These are phyloP conservation scores for Brachyhypopomus occidentalis DNA, from an alignment of 2,113 vertebrate genomes.

Conservation along the genomic window DNA sequence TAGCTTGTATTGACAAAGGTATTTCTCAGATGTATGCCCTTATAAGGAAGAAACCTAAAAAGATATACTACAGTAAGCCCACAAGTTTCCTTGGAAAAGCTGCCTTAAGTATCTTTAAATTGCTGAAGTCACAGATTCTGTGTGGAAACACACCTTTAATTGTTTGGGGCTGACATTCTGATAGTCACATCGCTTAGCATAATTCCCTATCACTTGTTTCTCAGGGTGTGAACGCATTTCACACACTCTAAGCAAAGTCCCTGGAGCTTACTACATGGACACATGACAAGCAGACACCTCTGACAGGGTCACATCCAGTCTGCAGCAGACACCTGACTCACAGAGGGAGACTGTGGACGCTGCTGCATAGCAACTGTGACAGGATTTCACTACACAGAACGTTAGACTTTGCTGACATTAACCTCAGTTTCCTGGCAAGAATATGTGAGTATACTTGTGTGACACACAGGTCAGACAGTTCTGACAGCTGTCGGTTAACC, in stretches of 20 bases:
- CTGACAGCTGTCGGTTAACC: constrained; percentile 24
- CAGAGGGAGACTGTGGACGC: too few relatives aligned
- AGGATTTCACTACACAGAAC: not conserved
- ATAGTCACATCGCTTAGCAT: not conserved
- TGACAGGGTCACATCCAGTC: too few relatives aligned
- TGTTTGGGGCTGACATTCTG: not conserved
- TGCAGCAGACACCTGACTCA: too few relatives aligned
- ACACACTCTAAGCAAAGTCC: not conserved
- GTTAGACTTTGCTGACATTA: not conserved
- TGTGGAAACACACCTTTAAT: not conserved
- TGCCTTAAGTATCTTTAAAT: too few relatives aligned
- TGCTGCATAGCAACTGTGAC: not conserved
- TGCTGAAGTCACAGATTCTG: not conserved
- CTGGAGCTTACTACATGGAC: not conserved
- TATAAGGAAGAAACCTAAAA: too few relatives aligned
- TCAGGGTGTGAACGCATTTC: not conserved
- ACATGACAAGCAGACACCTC: not conserved
- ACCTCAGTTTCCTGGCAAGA: constrained; percentile 3
- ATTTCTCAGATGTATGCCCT: too few relatives aligned
- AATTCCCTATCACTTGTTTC: not conserved
- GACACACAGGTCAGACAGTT: not conserved
- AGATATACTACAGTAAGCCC: too few relatives aligned
- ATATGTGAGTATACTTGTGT: not conserved
- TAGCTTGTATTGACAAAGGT: too few relatives aligned
- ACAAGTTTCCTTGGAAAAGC: not conserved